Conservation (phyloP, 1,140 invertebrate genomes). For the Heliconius eleuchia region DNA sequence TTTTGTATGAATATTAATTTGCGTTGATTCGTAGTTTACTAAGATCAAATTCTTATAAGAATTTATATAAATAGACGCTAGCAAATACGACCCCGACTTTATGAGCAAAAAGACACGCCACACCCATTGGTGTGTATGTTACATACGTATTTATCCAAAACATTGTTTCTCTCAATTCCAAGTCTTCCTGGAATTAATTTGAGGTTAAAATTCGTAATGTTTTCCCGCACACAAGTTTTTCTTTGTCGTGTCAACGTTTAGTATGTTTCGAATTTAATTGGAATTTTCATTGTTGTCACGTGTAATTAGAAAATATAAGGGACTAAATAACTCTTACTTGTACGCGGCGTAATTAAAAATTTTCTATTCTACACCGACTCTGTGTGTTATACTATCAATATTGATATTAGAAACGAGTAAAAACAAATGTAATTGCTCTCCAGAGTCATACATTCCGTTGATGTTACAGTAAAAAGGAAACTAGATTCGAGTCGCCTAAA, state of each 20-base stretch:
- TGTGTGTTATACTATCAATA: conserved; percentile 15
- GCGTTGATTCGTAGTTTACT: too few species aligned
- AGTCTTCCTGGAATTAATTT: conserved; percentile 46
- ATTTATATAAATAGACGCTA: neutral
- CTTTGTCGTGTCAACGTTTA: conserved; percentile 62
- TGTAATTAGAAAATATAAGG: conserved; percentile 73
- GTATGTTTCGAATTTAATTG: conserved; percentile 72
- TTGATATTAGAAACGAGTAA: conserved; percentile 19
- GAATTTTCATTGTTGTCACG: conserved; percentile 77
- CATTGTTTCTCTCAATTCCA: conserved; percentile 33
- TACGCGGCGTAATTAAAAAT: conserved; percentile 59
- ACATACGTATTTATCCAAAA: conserved; percentile 10
- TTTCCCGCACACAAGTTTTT: conserved; percentile 52
- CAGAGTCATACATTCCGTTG: neutral
- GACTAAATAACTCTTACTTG: conserved; percentile 62
- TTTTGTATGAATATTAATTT: too few species aligned
- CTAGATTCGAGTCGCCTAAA: too few species aligned
- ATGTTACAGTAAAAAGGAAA: neutral
- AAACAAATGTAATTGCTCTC: neutral
- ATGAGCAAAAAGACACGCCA: neutral
- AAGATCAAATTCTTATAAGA: too few species aligned
- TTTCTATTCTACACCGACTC: conserved; percentile 34
- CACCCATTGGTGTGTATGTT: neutral
- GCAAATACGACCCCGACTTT: neutral
- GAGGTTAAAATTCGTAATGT: conserved; percentile 51